Conservation (phyloP, 1,140 invertebrate species). For the Listronotus oregonensis region DNA sequence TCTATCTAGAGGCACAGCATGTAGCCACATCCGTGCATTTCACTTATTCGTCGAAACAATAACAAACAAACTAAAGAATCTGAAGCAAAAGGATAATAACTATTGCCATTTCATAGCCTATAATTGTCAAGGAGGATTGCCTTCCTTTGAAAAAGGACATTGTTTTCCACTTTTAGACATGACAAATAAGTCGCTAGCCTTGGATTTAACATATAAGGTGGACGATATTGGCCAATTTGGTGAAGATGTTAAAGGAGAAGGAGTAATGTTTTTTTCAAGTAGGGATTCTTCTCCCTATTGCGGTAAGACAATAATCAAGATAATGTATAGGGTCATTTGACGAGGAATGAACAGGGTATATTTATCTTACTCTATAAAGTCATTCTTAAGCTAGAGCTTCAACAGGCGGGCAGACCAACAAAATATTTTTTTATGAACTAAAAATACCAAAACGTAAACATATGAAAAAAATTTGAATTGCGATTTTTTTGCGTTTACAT, state of each 20-base stretch:
- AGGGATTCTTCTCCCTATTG: conserved; percentile 50
- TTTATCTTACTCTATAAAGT: too few species aligned
- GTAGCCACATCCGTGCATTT: conserved; percentile 56
- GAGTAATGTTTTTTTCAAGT: conserved; percentile 56
- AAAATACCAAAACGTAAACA: neutral
- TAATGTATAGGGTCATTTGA: too few species aligned
- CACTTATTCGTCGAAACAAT: conserved; percentile 54
- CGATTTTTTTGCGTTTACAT: too few species aligned
- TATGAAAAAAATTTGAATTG: too few species aligned
- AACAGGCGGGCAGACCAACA: too few species aligned
- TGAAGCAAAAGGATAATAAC: conserved; percentile 20
- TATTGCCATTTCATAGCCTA: conserved; percentile 54
- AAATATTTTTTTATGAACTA: too few species aligned
- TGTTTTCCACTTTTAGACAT: conserved; percentile 53
- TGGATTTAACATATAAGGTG: conserved; percentile 46
- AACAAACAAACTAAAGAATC: conserved; percentile 40
- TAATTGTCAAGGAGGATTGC: conserved; percentile 51
- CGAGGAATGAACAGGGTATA: too few species aligned
- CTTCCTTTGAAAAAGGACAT: conserved; percentile 50
- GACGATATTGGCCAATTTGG: conserved; percentile 51
- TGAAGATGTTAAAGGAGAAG: conserved; percentile 51
- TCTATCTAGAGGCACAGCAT: conserved; percentile 57
- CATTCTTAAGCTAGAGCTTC: too few species aligned
- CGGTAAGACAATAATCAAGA: conserved; percentile 49
- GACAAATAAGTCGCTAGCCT: conserved; percentile 31